Evolutionary conservation across 2,888 invertebrate genomes (phyloP).

Genomic region (Zhuqinia jingwanae): DNA sequence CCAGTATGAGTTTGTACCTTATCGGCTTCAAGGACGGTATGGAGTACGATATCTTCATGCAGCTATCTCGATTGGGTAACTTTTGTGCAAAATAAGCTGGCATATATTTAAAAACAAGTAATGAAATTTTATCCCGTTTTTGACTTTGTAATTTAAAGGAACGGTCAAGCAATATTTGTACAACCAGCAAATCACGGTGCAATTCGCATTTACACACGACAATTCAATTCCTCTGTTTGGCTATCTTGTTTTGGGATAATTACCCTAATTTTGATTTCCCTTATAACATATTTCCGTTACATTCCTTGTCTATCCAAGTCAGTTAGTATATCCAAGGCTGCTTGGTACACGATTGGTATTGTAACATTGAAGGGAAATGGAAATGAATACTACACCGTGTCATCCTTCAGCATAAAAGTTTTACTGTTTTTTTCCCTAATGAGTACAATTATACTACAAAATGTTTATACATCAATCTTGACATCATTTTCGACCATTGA

Average conservation of each 20-base stretch:
- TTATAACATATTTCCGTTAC: not conserved
- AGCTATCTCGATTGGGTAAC: not conserved
- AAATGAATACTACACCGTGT: not conserved
- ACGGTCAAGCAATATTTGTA: constrained; percentile 21
- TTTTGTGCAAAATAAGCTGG: not conserved
- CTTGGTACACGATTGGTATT: constrained; percentile 24
- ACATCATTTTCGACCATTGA: constrained; percentile 26
- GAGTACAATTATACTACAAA: constrained; percentile 7
- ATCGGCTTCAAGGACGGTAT: constrained; percentile 24
- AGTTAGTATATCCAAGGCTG: not conserved
- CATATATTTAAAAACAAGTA: not conserved
- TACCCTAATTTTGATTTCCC: not conserved
- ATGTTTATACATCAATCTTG: constrained; percentile 21
- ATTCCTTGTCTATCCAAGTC: not conserved
- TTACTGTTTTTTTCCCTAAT: not conserved
- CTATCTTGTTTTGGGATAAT: not conserved
- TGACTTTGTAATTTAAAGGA: constrained; percentile 16
- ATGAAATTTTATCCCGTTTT: too few relatives aligned
- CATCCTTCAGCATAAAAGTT: not conserved
- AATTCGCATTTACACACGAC: not conserved
- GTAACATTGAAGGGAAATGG: constrained; percentile 24
- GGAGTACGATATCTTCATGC: constrained; percentile 51
- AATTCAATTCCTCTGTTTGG: constrained; percentile 18
- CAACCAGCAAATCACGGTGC: constrained; percentile 16
- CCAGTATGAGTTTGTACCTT: constrained; percentile 46